A percentile compares a stretch with the other conserved stretches of the same genome.
Conservation (phyloP, 2,888 invertebrate species). For the Netelia melanura region DNA sequence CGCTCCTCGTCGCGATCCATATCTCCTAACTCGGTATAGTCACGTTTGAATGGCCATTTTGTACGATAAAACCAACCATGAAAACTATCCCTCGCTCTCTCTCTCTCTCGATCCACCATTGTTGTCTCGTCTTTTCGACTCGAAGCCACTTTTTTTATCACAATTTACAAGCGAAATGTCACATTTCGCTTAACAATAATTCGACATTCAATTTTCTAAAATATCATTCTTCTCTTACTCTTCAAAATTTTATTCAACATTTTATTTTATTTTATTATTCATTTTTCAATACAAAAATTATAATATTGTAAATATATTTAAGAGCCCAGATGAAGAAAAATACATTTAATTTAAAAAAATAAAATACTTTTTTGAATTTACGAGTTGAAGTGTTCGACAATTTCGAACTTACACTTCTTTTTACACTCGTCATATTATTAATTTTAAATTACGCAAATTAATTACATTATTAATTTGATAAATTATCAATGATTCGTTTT, state of each 20-base stretch:
- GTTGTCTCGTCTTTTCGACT: constrained; percentile 1
- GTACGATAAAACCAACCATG: constrained; percentile 68
- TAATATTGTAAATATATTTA: background rate
- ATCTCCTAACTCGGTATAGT: constrained; percentile 78
- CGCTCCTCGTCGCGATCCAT: constrained; percentile 79
- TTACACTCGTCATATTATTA: background rate
- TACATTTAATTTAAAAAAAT: too few species aligned
- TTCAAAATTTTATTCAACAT: background rate
- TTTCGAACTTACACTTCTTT: background rate
- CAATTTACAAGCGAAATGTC: background rate
- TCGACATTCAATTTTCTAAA: too few species aligned
- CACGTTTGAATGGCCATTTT: constrained; percentile 83
- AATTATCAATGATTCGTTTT: background rate
- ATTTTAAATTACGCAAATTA: background rate
- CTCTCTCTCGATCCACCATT: constrained; percentile 29
- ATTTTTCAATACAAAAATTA: background rate
- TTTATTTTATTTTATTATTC: background rate
- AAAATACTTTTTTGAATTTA: too few species aligned
- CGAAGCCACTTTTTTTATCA: background rate
- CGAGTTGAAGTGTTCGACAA: background rate
- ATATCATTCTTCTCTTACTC: too few species aligned
- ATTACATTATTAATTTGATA: background rate
- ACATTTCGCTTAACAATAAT: background rate
- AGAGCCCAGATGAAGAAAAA: too few species aligned
- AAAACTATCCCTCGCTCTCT: constrained; percentile 31